Base-by-base conservation (phyloP, 1,140 invertebrate species). In the Hyles euphorbiae region DNA sequence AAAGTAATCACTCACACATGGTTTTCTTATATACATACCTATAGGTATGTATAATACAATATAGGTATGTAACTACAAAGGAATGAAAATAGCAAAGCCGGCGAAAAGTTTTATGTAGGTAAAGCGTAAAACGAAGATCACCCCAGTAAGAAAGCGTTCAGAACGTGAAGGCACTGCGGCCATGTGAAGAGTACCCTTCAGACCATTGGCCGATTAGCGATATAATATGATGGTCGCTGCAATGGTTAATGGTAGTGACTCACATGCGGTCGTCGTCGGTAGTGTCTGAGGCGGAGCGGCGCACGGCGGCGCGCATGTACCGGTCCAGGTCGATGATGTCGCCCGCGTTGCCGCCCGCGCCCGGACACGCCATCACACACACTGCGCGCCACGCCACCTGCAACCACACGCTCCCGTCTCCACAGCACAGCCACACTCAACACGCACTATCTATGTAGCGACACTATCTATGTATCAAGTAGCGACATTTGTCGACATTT, bases 321-420 rank as follows among this genome's bases (percentile, higher is more conserved):
- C 74, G 78, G 68, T 84, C 83, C 45, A 87, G 66, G 70, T 87
- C 81, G 57, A 84, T 77, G 71, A 87, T 84, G 74, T 87, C 78
- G 44, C 53, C 46, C 7, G 63, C 46, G 51, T 63, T 60, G 49
- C 46, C 53, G 60, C 50, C 33, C 47, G 56, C 66, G 66, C 46
- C 50, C 57, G 59, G 46, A 34, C 43, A n/a, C 59, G 48, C 65
- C 68, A 74, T 45, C 68, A 68, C 9, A 52, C 61, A 34, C 74
- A 73, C 50, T 22, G 8, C 36, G 5, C 36, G 4, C 36, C 36
- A 8, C 36, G 8, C 36, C 36, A 40, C 36, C 36, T 8, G 36
- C 36, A 5, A 40, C 8, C 36, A 40, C 36, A 40, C 36, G 4
- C 36, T 5, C 36, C 5, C 36, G 5, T 5, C 36, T 5, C 36